phyloP scores from a whole-genome alignment of 2,113 vertebrate genomes.

The Ophthalmolycus amberensis region DNA sequence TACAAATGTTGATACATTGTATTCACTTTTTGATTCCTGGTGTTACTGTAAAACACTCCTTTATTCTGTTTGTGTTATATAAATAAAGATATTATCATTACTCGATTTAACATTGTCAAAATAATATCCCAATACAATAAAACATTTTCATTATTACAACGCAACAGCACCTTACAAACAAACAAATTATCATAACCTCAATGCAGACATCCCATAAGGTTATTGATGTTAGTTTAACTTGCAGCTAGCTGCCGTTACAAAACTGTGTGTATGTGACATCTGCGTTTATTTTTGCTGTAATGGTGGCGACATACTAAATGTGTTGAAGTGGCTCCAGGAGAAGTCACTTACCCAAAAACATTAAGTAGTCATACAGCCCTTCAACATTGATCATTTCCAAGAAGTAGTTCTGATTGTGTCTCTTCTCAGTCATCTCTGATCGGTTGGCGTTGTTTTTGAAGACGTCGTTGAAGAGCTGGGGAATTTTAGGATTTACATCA shows the following conservation, averaged over 20 bases:
- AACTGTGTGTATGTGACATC: neutral
- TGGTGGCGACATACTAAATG: neutral
- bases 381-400: slow-evolving; percentile 94
- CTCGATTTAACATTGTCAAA: neutral
- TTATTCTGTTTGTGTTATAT: neutral
- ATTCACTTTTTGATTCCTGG: neutral
- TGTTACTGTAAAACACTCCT: neutral
- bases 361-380: slow-evolving; percentile 95
- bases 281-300: neutral
- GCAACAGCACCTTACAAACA: neutral
- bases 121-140: neutral
- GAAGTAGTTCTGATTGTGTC: slow-evolving; percentile 96
- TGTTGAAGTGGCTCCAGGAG: neutral
- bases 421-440: slow-evolving; percentile 90
- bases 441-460: slow-evolving; percentile 98
- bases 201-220: neutral
- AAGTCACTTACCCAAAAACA: slow-evolving; percentile 92
- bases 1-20: neutral
- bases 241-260: neutral
- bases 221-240: too few relatives aligned
- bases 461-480: slow-evolving; percentile 94
- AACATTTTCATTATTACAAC: neutral
- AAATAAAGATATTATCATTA: neutral
- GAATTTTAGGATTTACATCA: slow-evolving; percentile 33
- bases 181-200: neutral